Conservation (phyloP, 2,888 invertebrate genomes). For the Ormia ochracea region DNA sequence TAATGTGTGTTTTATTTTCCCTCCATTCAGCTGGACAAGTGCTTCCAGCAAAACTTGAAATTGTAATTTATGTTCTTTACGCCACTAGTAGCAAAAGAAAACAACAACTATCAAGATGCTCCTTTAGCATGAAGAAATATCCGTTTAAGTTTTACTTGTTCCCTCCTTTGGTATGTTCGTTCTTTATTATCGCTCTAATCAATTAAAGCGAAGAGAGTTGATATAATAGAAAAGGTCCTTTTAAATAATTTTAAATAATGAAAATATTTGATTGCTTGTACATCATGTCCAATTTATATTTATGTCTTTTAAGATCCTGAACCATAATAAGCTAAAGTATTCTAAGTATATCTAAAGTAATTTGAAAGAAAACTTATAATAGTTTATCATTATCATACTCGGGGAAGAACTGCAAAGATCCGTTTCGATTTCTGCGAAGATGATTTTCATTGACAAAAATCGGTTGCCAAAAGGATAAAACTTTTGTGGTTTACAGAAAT, state of each 20-base stretch:
- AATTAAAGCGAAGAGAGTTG: no score
- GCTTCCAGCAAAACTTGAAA: slow-evolving; percentile 52
- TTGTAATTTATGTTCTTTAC: slow-evolving; percentile 60
- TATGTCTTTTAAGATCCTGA: background rate
- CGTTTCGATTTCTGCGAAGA: background rate
- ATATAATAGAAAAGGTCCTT: no score
- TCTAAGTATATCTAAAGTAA: no score
- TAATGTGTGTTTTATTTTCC: background rate
- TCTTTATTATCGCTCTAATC: slow-evolving; percentile 44
- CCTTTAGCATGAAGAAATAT: slow-evolving; percentile 42
- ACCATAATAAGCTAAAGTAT: background rate
- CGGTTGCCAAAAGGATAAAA: no score
- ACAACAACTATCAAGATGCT: slow-evolving; percentile 14
- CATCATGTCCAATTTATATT: slow-evolving; percentile 42
- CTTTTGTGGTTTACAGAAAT: no score
- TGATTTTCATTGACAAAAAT: no score
- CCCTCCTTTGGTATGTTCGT: background rate
- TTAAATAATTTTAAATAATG: slow-evolving; percentile 10
- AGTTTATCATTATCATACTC: no score
- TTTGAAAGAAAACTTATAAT: no score
- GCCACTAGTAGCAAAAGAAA: no score
- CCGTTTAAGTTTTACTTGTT: background rate
- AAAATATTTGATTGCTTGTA: background rate
- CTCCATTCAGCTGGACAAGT: slow-evolving; percentile 44
- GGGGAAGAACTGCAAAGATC: background rate